Base-by-base conservation (phyloP, 2,113 vertebrate species). In the Brienomyrus longianalis region DNA sequence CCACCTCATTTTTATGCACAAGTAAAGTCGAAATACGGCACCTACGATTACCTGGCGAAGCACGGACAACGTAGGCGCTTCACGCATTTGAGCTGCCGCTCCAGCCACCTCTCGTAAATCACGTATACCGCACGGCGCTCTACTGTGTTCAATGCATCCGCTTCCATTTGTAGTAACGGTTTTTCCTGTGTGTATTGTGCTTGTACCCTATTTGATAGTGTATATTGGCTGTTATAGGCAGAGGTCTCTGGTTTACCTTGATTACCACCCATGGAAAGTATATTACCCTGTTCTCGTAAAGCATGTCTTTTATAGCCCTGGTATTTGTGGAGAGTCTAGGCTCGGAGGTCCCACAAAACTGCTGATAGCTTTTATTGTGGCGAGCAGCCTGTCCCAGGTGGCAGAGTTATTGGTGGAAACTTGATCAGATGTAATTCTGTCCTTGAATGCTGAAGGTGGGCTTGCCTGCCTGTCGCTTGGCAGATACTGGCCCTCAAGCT, bases 371-470 rank as follows among this genome's bases (percentile, higher is more conserved):
- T 80, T 80, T 80, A 80, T 80, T 80, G 35, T 80, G 35, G 35
- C 5, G 15, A 43, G 74, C 3, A 11, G 35, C 35, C 74, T 80
- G 35, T 80, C 74, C 35, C 74, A 80, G 15, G 35, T 80, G 74
- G 74, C 35, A 39, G 74, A 80, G 13, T 80, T 80, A 80, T 80
- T 19, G 74, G 74, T 0, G 74, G 35, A 80, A 80, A 80, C 74
- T 80, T 80, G 74, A 80, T 80, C 74, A 80, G 74, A 80, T 80
- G 74, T 80, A 80, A 80, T 80, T 80, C 74, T 80, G 74, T 80
- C 74, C 74, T 80, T 80, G 74, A 80, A 39, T 80, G 74, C 43
- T 80, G 74, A 80, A 80, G 74, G 74, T 80, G 74, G 74, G 74
- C 31, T 80, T 80, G 35, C 31, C 74, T 80, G 74, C 35, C 74